Evolutionary conservation across 2,113 vertebrate genomes (phyloP).

Genomic region (Ceyx melanurus): DNA sequence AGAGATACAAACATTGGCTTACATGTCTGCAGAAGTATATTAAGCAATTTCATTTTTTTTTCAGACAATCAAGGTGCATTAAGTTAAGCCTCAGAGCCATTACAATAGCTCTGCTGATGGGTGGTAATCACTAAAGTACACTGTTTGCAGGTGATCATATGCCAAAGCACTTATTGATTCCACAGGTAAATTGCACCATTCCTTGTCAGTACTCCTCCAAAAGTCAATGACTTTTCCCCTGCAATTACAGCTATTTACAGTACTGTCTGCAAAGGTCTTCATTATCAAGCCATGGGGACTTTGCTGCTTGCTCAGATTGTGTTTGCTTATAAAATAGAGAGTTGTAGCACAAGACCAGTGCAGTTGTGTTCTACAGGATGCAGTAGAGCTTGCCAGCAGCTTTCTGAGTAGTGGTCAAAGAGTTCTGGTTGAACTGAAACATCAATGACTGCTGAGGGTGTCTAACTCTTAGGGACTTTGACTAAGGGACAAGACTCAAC

Average conservation of each 20-base stretch:
- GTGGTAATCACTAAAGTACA: background rate
- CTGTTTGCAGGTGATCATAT: background rate
- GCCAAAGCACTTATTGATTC: background rate
- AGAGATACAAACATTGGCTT: background rate
- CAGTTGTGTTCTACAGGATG: background rate
- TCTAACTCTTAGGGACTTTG: background rate
- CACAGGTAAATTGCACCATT: background rate
- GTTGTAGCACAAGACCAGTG: background rate
- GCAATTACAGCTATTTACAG: background rate
- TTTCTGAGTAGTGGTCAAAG: background rate
- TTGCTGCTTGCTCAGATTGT: background rate
- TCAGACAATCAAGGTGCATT: background rate
- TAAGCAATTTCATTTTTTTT: background rate
- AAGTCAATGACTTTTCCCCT: background rate
- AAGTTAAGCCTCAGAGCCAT: background rate
- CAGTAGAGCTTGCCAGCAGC: rapidly evolving
- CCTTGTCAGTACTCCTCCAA: background rate
- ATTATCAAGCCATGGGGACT: background rate
- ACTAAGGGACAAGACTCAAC: background rate
- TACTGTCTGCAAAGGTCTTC: background rate
- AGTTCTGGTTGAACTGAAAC: background rate
- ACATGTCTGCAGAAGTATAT: background rate
- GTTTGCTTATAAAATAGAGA: background rate
- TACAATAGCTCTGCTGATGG: background rate
- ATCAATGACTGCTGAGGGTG: background rate